Conservation (phyloP, 1,140 invertebrate species). For the Tetramorium alpestre region DNA sequence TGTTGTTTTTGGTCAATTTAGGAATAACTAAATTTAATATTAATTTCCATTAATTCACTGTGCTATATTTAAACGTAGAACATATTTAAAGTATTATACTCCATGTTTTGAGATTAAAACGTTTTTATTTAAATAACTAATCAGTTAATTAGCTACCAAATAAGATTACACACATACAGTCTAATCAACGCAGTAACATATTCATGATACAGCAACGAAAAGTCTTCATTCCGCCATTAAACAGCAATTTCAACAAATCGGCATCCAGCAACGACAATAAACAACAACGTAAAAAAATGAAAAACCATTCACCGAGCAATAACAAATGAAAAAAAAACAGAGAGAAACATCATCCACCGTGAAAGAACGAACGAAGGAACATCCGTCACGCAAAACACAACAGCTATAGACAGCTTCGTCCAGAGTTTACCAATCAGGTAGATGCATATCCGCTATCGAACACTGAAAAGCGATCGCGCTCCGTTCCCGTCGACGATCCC, state of each 20-base stretch:
- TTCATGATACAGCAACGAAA: slow-evolving; percentile 9
- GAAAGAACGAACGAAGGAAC: neutral
- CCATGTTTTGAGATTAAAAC: neutral
- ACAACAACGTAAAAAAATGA: slow-evolving; percentile 11
- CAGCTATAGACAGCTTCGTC: slow-evolving; percentile 37
- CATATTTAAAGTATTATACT: neutral
- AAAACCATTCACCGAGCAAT: neutral
- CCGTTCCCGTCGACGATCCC: slow-evolving; percentile 24
- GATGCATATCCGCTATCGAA: slow-evolving; percentile 52
- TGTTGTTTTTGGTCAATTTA: neutral
- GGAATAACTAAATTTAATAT: neutral
- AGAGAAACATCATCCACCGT: neutral
- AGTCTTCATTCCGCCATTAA: slow-evolving; percentile 14
- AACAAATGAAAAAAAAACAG: neutral
- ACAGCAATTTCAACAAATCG: slow-evolving; percentile 14
- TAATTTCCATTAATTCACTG: neutral
- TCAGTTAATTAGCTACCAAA: slow-evolving; percentile 15
- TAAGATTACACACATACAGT: slow-evolving; percentile 9
- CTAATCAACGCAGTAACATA: neutral
- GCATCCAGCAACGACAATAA: neutral
- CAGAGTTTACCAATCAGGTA: slow-evolving; percentile 39
- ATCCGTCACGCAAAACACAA: slow-evolving; percentile 31
- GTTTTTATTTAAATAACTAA: neutral
- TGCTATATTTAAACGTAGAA: neutral
- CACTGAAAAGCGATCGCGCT: slow-evolving; percentile 33